Conservation (phyloP, 2,113 vertebrate species). For the Haliaeetus leucogaster region DNA sequence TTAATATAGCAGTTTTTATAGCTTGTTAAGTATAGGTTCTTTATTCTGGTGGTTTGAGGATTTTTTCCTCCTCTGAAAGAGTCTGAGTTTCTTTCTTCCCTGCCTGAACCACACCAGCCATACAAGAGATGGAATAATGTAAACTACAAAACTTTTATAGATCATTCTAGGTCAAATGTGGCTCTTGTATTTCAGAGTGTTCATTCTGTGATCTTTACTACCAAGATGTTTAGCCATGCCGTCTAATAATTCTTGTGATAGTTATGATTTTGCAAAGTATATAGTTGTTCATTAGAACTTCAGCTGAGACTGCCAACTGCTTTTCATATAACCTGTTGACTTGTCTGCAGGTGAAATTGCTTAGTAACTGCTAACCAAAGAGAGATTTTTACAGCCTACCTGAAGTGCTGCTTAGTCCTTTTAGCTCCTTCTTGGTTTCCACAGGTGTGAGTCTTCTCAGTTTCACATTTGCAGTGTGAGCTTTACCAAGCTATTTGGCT, state of each 20-base stretch:
- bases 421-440: not conserved
- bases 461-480: not conserved
- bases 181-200: not conserved
- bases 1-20: not conserved
- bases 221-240: not conserved
- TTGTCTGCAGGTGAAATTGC: not conserved
- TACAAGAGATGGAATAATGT: not conserved
- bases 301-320: not conserved
- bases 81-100: not conserved
- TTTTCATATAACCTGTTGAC: not conserved
- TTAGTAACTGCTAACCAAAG: not conserved
- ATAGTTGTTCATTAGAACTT: not conserved
- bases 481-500: not conserved
- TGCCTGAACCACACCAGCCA: not conserved
- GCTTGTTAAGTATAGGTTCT: not conserved
- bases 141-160: not conserved
- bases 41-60: not conserved
- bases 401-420: not conserved
- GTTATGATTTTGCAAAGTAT: not conserved
- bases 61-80: not conserved
- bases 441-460: not conserved
- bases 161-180: not conserved
- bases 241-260: not conserved
- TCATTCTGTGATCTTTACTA: not conserved
- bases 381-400: not conserved